A percentile compares a stretch with the other conserved stretches of the same genome.
Evolutionary conservation across 2,888 invertebrate species (phyloP).

Genomic region (Acanthosoma haemorrhoidale): DNA sequence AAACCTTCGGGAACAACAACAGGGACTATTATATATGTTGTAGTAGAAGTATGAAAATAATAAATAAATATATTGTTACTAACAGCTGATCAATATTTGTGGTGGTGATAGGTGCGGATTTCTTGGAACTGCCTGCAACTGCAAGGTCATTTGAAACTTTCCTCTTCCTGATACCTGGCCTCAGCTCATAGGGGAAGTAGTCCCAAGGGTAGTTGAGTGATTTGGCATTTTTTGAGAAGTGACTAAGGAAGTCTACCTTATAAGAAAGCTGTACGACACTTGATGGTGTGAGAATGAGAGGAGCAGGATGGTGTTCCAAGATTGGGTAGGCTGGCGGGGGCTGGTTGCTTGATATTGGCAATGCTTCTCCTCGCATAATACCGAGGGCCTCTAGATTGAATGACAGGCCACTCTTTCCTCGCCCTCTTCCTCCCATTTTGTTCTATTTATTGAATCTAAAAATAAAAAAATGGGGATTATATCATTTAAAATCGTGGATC

Average conservation of each 20-base stretch:
- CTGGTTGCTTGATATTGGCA: constrained; percentile 46
- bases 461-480: background rate
- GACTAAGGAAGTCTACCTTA: constrained; percentile 31
- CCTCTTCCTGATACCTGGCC: constrained; percentile 32
- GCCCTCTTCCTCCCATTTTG: constrained; percentile 46
- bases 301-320: constrained; percentile 49
- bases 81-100: constrained; percentile 35
- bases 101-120: background rate
- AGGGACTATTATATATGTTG: too few relatives aligned
- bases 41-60: too few relatives aligned
- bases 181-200: constrained; percentile 42
- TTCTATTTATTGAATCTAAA: background rate
- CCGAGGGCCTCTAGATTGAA: constrained; percentile 47
- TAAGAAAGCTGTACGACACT: constrained; percentile 24
- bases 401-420: constrained; percentile 45
- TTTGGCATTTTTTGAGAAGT: constrained; percentile 8
- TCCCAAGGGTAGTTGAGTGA: constrained; percentile 39
- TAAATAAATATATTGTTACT: too few relatives aligned
- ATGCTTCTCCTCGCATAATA: constrained; percentile 45
- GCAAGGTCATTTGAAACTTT: background rate
- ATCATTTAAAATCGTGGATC: too few relatives aligned
- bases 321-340: constrained; percentile 49
- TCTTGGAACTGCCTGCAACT: background rate
- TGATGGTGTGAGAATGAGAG: constrained; percentile 43
- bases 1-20: too few relatives aligned